Conservation (phyloP, 2,888 invertebrate species). For the Ernsta delagoae region DNA sequence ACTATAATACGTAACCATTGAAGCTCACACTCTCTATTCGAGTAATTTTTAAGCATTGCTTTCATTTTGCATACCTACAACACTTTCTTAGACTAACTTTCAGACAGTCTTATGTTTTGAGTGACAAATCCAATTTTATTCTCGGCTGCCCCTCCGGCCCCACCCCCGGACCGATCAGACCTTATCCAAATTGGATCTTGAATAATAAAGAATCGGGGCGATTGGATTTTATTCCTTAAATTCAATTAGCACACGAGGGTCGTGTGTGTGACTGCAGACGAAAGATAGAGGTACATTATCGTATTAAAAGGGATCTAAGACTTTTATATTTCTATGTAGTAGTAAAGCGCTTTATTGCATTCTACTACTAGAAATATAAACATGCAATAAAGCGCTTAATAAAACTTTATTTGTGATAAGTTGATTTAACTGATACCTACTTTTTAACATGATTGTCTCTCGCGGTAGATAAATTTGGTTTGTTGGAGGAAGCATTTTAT, state of each 20-base stretch:
- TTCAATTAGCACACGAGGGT: slow-evolving; percentile 85
- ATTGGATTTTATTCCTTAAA: slow-evolving; percentile 86
- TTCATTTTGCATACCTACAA: slow-evolving; percentile 25
- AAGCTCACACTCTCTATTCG: not conserved
- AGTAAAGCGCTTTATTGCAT: too few species aligned
- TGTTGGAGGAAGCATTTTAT: not conserved
- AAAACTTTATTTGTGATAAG: too few species aligned
- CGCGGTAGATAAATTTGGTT: too few species aligned
- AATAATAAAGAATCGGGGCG: slow-evolving; percentile 86
- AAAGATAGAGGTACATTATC: slow-evolving; percentile 81
- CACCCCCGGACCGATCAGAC: slow-evolving; percentile 80
- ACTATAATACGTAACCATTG: not conserved
- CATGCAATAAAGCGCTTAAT: too few species aligned
- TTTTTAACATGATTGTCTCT: too few species aligned
- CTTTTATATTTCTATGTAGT: not conserved
- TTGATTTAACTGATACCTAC: too few species aligned
- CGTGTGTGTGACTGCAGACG: slow-evolving; percentile 82
- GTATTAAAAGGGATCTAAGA: slow-evolving; percentile 78
- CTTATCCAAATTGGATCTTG: slow-evolving; percentile 86
- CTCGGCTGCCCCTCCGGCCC: slow-evolving; percentile 75
- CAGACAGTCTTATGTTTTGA: slow-evolving; percentile 83
- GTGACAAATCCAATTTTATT: slow-evolving; percentile 85
- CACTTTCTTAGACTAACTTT: slow-evolving; percentile 41
- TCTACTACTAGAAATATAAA: too few species aligned
- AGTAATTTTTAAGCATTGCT: not conserved